A percentile compares a stretch with the other conserved stretches of the same genome.
These are phyloP conservation scores for Perizoma flavofasciatum DNA, from an alignment of 2,888 invertebrate species.

Conservation along the genomic window DNA sequence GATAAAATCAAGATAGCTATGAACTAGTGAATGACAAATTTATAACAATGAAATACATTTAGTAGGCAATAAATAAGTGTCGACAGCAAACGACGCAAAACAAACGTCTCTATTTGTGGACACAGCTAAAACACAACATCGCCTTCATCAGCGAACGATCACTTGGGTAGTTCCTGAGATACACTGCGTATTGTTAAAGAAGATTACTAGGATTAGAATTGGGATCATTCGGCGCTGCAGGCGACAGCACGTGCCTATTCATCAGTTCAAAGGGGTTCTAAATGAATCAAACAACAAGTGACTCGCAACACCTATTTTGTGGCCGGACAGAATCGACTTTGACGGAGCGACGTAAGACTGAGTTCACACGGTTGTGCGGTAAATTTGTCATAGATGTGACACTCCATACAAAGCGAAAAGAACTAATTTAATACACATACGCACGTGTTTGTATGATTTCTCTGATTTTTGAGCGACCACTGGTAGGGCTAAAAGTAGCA, in stretches of 20 bases:
- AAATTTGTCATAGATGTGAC: too few species aligned
- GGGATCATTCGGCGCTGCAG: slow-evolving; percentile 1
- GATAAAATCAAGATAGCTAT: slow-evolving; percentile 29
- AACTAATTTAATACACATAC: too few species aligned
- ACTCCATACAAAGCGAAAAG: too few species aligned
- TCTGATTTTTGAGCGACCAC: too few species aligned
- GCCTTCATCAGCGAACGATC: slow-evolving; percentile 5
- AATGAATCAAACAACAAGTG: slow-evolving; percentile 80
- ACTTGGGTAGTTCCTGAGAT: background rate
- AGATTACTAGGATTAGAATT: background rate
- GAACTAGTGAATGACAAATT: slow-evolving; percentile 50
- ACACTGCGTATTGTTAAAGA: background rate
- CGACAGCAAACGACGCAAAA: slow-evolving; percentile 52
- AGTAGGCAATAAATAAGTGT: slow-evolving; percentile 42
- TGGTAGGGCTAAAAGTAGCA: too few species aligned
- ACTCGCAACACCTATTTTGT: slow-evolving; percentile 78
- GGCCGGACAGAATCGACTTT: slow-evolving; percentile 77
- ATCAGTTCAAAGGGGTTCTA: slow-evolving; percentile 77
- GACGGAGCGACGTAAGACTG: slow-evolving; percentile 58
- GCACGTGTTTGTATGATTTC: too few species aligned
- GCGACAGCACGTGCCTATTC: slow-evolving; percentile 57
- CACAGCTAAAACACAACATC: slow-evolving; percentile 55
- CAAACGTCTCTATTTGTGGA: slow-evolving; percentile 45
- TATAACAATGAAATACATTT: slow-evolving; percentile 39
- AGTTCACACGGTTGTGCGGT: slow-evolving; percentile 8